Conservation (phyloP, 2,797 vertebrate genomes). For the Apogon hyalosoma region DNA sequence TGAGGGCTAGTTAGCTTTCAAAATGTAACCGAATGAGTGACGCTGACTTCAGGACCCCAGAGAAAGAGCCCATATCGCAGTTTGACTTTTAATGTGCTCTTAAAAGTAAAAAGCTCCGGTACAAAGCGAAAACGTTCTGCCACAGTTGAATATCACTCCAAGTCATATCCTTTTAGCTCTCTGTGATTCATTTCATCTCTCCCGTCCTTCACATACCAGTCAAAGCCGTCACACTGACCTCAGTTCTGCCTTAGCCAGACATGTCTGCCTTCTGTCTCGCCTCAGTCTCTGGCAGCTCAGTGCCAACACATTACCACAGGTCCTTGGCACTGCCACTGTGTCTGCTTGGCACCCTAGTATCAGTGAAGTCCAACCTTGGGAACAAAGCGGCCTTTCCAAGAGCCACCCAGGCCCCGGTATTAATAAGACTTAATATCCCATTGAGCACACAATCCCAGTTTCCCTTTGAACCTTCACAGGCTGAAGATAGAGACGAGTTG, state of each 20-base stretch:
- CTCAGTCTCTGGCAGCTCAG: slow-evolving; percentile 51
- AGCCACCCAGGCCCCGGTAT: slow-evolving; percentile 44
- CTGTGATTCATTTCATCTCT: slow-evolving; percentile 38
- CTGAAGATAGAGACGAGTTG: slow-evolving; percentile 16
- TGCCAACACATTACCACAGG: slow-evolving; percentile 66
- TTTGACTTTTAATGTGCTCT: slow-evolving; percentile 51
- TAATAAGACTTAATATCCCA: slow-evolving; percentile 63
- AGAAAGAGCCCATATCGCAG: slow-evolving; percentile 25
- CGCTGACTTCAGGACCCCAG: slow-evolving; percentile 39
- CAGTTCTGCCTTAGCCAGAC: slow-evolving; percentile 84
- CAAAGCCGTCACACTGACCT: slow-evolving; percentile 84
- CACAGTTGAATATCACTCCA: slow-evolving; percentile 39
- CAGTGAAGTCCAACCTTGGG: slow-evolving; percentile 63
- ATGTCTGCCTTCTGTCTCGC: slow-evolving; percentile 61
- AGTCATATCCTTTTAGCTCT: slow-evolving; percentile 32
- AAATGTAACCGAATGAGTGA: slow-evolving; percentile 58
- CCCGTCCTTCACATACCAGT: slow-evolving; percentile 71
- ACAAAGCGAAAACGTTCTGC: slow-evolving; percentile 47
- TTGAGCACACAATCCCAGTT: slow-evolving; percentile 32
- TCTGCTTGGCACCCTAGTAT: slow-evolving; percentile 69
- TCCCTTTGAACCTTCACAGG: slow-evolving; percentile 39
- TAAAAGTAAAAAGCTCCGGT: slow-evolving; percentile 39
- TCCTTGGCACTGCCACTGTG: slow-evolving; percentile 60
- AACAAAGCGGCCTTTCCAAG: slow-evolving; percentile 62
- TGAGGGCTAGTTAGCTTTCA: slow-evolving; percentile 34